A percentile compares a stretch with the other conserved stretches of the same genome.
phyloP scores from a whole-genome alignment of 2,888 invertebrate species.

The Ichneumon xanthorius region DNA sequence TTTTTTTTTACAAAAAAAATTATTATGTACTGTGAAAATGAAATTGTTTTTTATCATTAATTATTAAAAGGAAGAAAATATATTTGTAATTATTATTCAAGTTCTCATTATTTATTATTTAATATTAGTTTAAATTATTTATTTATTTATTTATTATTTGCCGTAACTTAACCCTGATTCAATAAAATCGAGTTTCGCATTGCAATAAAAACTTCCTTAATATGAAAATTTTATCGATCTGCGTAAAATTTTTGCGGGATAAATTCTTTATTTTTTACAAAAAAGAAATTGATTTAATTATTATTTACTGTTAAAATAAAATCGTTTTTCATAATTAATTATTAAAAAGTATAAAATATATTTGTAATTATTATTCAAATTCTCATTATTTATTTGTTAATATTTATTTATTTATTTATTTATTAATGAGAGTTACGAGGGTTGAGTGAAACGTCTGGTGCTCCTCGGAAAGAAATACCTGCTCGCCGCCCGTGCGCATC shows the following conservation, averaged over 20 bases:
- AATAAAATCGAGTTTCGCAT: not conserved
- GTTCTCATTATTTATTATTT: too few relatives aligned
- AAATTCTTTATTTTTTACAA: not conserved
- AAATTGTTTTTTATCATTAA: too few relatives aligned
- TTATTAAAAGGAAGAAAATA: not conserved
- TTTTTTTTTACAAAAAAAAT: not conserved
- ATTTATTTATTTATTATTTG: not conserved
- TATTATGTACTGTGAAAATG: too few relatives aligned
- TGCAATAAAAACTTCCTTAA: not conserved
- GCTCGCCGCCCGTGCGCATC: not conserved
- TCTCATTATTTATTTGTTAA: too few relatives aligned
- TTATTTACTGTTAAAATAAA: too few relatives aligned
- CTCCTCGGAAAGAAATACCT: not conserved
- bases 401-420: not conserved
- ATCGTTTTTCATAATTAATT: too few relatives aligned
- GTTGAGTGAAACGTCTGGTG: not conserved
- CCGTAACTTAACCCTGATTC: not conserved
- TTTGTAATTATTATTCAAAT: too few relatives aligned
- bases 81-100: too few relatives aligned
- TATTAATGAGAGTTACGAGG: not conserved
- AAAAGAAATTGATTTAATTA: too few relatives aligned
- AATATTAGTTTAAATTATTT: not conserved
- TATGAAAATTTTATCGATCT: not conserved
- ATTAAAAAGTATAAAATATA: not conserved
- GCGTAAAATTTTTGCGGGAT: not conserved